A percentile compares a stretch with the other conserved stretches of the same genome.
phyloP scores from a whole-genome alignment of 2,888 invertebrate species.

The Drosophila anomalata region DNA sequence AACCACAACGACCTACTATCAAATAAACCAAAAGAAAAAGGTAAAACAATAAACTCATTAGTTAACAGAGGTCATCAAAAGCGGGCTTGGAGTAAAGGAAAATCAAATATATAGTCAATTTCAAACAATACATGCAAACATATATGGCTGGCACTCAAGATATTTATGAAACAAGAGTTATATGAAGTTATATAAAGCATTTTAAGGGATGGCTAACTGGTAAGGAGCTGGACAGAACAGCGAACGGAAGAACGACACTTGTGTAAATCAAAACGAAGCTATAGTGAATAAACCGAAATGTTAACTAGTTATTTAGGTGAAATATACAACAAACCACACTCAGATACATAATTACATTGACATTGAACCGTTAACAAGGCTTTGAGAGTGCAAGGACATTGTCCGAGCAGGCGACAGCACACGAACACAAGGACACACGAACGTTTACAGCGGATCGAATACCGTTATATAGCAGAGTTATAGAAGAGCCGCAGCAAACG shows the following conservation, averaged over 20 bases:
- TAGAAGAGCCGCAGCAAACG: constrained; percentile 67
- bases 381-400: constrained; percentile 51
- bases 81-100: constrained; percentile 46
- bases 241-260: constrained; percentile 42
- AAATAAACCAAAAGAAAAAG: constrained; percentile 5
- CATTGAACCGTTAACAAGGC: constrained; percentile 58
- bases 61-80: constrained; percentile 40
- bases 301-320: constrained; percentile 84
- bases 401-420: constrained; percentile 20
- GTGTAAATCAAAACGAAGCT: constrained; percentile 73
- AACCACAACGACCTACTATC: constrained; percentile 16
- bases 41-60: constrained; percentile 12
- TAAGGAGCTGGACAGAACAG: constrained; percentile 23
- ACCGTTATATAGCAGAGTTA: constrained; percentile 53
- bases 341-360: constrained; percentile 55
- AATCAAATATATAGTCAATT: constrained; percentile 76
- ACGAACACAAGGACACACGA: constrained; percentile 49
- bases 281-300: constrained; percentile 75
- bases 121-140: constrained; percentile 61
- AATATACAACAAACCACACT: constrained; percentile 81
- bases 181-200: constrained; percentile 59
- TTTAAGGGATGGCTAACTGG: constrained; percentile 50
- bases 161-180: constrained; percentile 54
- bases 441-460: constrained; percentile 42
- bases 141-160: constrained; percentile 61